Conservation (phyloP, 2,888 invertebrate species). For the Petrolisthes manimaculis region DNA sequence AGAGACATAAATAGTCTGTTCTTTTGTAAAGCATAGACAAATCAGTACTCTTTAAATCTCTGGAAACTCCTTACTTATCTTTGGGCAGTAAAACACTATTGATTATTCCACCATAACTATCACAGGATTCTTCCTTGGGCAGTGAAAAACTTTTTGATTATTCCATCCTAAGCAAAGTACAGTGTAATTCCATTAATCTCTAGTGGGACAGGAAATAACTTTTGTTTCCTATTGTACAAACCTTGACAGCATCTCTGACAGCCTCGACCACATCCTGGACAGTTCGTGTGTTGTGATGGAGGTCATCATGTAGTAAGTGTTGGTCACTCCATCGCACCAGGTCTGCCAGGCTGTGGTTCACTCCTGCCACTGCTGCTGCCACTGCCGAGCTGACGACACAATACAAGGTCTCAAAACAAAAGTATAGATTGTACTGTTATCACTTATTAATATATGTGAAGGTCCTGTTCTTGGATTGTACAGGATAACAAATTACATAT, state of each 20-base stretch:
- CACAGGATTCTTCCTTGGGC: background rate
- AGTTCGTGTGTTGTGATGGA: constrained; percentile 70
- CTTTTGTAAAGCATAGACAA: too few relatives aligned
- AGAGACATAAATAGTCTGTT: too few relatives aligned
- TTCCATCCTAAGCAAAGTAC: too few relatives aligned
- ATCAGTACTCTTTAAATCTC: too few relatives aligned
- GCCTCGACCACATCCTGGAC: constrained; percentile 79
- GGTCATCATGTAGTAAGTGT: constrained; percentile 38
- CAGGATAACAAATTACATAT: background rate
- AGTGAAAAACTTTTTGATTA: background rate
- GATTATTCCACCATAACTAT: background rate
- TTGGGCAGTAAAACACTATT: too few relatives aligned
- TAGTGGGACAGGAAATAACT: too few relatives aligned
- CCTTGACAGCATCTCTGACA: constrained; percentile 81
- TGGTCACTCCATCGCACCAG: constrained; percentile 62
- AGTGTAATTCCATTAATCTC: too few relatives aligned
- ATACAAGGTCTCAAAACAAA: too few relatives aligned
- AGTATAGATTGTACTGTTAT: too few relatives aligned
- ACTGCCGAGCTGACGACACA: constrained; percentile 39
- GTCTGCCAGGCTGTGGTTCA: constrained; percentile 54
- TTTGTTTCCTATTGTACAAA: constrained; percentile 67
- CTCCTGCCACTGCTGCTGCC: constrained; percentile 39
- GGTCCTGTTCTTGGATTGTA: too few relatives aligned
- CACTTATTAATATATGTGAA: too few relatives aligned
- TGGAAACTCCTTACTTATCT: too few relatives aligned